Evolutionary conservation across 1,140 invertebrate genomes (phyloP), one percentile per base, ranked within the genome.

Genomic region (Panonychus citri): DNA sequence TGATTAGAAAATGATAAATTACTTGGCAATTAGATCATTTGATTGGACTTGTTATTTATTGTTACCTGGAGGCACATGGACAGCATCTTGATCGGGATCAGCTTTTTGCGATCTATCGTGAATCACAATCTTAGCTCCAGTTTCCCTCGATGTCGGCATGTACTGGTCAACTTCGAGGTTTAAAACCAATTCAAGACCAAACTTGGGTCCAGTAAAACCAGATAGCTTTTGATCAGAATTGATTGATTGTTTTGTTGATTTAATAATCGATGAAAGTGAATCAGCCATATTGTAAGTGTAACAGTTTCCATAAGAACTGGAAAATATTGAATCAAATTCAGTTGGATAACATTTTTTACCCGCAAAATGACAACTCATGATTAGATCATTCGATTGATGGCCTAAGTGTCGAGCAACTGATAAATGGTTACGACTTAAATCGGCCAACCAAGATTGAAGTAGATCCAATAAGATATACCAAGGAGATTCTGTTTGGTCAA

Each of bases 131-230:
- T 66, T 62, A 0, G 66, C 62, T 13, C 69, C 70, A 17, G 54
- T 46, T 52, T 66, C 66, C 3, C 61, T 61, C 10, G 66, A 63
- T 15, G 63, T 62, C 0, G 64, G 56, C 19, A 70, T 63, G 58
- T 71, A 71, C 53, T 70, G 61, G 15, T 62, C 42, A 46, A 68
- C 67, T 46, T 71, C 63, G 0, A 71, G 59, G 55, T 68, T 67
- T 26, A 71, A 58, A 48, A 65, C 63, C 40, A 71, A 37, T 2
- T 57, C 58, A 12, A 71, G 57, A 43, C 69, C 70, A 67, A 61
- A 61, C 19, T 59, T 53, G 2, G 60, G 60, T 15, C 60, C 60
- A 24, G 60, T 61, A 27, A 60, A 60, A 15, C 59, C 59, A 15
- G 55, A 50, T 1, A 53, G 27, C 7, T 46, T 46, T 17, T 42